Evolutionary conservation across 2,797 vertebrate genomes (phyloP), one percentile per base, ranked within the genome.

Genomic region (Amblyraja radiata): DNA sequence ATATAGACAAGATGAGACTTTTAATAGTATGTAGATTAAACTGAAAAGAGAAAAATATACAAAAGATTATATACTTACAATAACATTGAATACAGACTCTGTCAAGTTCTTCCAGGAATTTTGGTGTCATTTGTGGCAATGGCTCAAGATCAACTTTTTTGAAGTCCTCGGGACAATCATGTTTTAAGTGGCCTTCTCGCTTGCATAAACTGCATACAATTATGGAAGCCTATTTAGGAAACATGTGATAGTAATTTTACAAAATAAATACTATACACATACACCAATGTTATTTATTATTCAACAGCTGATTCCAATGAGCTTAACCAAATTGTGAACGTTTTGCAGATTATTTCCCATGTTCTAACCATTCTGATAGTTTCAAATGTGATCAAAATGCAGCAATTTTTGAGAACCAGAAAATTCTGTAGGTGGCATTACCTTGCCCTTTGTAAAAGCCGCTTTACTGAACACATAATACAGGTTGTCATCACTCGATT

Each of bases 161-260:
- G 96, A 99, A 99, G 95, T 99, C 98, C 94, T 99, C 98, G 0
- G 98, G 98, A 94, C 98, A 99, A 94, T 98, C 98, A 79, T 96
- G 97, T 95, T 98, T 99, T 93, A 98, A 96, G 93, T 99, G 98
- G 32, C 98, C 98, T 93, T 99, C 98, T 32, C 97, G 97, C 95
- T 98, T 99, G 95, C 98, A 99, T 94, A 99, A 96, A 94, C 97
- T 97, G 95, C 98, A 99, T 86, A 99, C 98, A 32, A 99, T 96
- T 93, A 96, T 97, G 94, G 98, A 98, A 93, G 97, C 96, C 98
- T 99, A 76, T 76, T 74, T n/a, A 54, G 25, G 39, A 76, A 25
- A 92, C 8, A 54, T 21, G n/a, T 76, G 39, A 74, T 21, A 36
- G 63, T 90, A 88, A 88, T 36, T 68, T 71, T 46, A 73, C 6